phyloP scores from a whole-genome alignment of 1,140 invertebrate species.

The Drosophila nasuta region DNA sequence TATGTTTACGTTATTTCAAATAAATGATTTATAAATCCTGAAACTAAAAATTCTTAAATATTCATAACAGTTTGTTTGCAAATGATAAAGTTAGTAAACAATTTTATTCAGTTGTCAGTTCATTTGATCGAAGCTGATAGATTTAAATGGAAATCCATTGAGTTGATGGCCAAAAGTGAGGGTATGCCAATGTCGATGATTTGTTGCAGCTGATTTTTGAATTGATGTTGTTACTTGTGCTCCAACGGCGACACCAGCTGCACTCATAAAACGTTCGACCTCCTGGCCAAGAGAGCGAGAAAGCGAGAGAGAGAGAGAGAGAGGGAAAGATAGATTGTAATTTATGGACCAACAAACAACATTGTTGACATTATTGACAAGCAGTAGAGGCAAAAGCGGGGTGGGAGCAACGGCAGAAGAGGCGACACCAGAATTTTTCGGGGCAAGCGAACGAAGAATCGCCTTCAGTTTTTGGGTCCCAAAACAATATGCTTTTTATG shows the following conservation, averaged over 20 bases:
- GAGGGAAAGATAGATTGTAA: slow-evolving; percentile 52
- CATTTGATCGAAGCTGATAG: too few species aligned
- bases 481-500: slow-evolving; percentile 69
- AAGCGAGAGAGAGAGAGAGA: background rate
- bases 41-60: too few species aligned
- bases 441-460: slow-evolving; percentile 9
- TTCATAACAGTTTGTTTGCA: too few species aligned
- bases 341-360: slow-evolving; percentile 80
- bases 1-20: too few species aligned
- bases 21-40: too few species aligned
- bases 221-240: slow-evolving; percentile 20
- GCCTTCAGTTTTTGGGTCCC: slow-evolving; percentile 49
- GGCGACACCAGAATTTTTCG: slow-evolving; percentile 1
- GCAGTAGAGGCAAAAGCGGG: slow-evolving; percentile 20
- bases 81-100: too few species aligned
- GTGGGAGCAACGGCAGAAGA: slow-evolving; percentile 7
- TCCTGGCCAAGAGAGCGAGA: slow-evolving; percentile 15
- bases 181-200: background rate
- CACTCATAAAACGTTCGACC: slow-evolving; percentile 64
- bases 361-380: slow-evolving; percentile 81
- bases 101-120: too few species aligned
- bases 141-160: background rate
- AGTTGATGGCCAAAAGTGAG: background rate
- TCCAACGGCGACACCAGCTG: slow-evolving; percentile 57
- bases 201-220: background rate